Percentiles rank a stretch among this genome's conserved stretches.
These are phyloP conservation scores for Psammodynastes pulverulentus DNA, from an alignment of 2,113 vertebrate species.

Conservation along the genomic window DNA sequence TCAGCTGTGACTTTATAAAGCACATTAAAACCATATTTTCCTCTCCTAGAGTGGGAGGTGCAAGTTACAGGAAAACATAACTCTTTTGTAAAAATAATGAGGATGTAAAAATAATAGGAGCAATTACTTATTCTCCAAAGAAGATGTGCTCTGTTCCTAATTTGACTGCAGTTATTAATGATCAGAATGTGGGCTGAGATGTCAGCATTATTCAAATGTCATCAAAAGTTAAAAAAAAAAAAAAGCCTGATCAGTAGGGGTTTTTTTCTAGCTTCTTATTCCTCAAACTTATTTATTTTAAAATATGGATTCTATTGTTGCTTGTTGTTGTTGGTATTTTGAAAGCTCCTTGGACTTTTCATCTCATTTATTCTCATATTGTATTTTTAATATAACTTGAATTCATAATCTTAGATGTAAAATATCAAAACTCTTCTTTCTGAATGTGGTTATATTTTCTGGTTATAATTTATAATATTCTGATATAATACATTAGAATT, in stretches of 20 bases:
- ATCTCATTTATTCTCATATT: neutral
- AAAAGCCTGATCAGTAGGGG: neutral
- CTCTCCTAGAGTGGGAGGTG: neutral
- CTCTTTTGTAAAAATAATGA: neutral
- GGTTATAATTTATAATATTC: conserved; percentile 24
- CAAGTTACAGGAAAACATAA: conserved; percentile 1
- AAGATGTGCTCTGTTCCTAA: neutral
- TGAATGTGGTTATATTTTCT: neutral
- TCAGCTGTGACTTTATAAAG: conserved; percentile 19
- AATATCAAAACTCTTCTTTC: neutral
- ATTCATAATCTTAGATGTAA: neutral
- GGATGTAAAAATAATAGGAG: neutral
- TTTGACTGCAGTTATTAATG: conserved; percentile 10
- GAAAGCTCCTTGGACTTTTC: neutral
- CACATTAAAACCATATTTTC: conserved; percentile 23
- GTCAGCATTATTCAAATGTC: neutral
- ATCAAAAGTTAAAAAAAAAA: neutral
- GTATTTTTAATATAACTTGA: neutral
- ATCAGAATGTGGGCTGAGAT: neutral
- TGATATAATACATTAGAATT: neutral
- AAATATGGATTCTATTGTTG: neutral
- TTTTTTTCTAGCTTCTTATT: neutral
- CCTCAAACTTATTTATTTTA: neutral
- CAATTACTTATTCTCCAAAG: neutral
- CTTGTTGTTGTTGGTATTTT: neutral